Conservation (phyloP, 2,113 vertebrate genomes). For the Mormyrus lacerda region DNA sequence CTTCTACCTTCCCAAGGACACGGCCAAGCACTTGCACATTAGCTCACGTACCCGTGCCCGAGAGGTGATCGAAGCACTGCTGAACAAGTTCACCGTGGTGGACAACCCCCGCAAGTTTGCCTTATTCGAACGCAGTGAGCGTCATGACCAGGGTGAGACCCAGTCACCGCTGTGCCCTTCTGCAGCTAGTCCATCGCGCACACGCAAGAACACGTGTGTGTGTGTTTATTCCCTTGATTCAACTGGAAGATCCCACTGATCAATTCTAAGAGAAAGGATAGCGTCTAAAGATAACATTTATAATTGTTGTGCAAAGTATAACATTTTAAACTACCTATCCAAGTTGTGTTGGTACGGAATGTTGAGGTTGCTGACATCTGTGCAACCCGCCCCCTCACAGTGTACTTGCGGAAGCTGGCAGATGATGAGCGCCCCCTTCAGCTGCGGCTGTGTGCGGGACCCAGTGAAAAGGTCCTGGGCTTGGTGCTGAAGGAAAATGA, state of each 20-base stretch:
- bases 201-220: neutral
- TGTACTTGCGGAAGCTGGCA: constrained; percentile 62
- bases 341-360: neutral
- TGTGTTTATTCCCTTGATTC: neutral
- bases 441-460: constrained; percentile 66
- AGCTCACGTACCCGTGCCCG: constrained; percentile 74
- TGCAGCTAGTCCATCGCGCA: neutral
- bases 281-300: neutral
- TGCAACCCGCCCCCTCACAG: constrained; percentile 36
- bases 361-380: neutral
- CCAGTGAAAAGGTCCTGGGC: constrained; percentile 67
- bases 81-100: constrained; percentile 88
- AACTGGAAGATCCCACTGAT: neutral
- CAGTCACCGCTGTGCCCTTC: neutral
- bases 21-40: constrained; percentile 87
- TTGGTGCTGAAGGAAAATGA: constrained; percentile 76
- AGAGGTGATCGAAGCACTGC: constrained; percentile 89
- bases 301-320: neutral
- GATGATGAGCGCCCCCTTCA: constrained; percentile 68
- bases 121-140: constrained; percentile 81
- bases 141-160: constrained; percentile 76
- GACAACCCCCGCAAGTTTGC: constrained; percentile 94
- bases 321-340: neutral
- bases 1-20: constrained; percentile 91
- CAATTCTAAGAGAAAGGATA: neutral